A percentile compares a stretch with the other conserved stretches of the same genome.
Conservation (phyloP, 1,140 invertebrate species). For the Brachionus manjavacas region DNA sequence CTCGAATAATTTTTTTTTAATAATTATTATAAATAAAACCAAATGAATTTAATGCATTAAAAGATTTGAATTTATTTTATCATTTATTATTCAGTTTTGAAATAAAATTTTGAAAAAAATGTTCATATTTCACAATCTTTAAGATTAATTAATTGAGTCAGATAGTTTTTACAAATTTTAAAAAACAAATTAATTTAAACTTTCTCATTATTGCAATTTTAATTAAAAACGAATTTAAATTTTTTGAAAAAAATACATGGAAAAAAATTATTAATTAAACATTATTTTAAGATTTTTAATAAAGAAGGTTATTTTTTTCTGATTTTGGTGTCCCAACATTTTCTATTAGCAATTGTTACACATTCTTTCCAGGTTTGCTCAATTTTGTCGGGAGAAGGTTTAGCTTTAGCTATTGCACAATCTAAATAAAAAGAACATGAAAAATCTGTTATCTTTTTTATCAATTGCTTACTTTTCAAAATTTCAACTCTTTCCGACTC, state of each 20-base stretch:
- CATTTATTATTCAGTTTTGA: not conserved
- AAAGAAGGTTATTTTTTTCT: not conserved
- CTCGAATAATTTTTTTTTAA: not conserved
- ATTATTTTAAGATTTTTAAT: not conserved
- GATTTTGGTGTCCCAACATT: not conserved
- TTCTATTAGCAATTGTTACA: not conserved
- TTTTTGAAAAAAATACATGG: not conserved
- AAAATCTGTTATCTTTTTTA: not conserved
- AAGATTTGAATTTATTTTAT: not conserved
- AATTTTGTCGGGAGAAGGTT: not conserved
- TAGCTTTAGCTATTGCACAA: not conserved
- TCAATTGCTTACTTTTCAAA: slow-evolving; percentile 2
- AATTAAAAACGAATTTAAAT: not conserved
- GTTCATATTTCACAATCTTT: too few species aligned
- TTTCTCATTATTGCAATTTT: not conserved
- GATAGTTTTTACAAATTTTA: too few species aligned
- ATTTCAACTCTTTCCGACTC: not conserved
- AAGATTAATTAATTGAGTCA: too few species aligned
- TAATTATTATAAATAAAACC: not conserved
- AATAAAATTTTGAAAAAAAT: not conserved
- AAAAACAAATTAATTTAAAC: too few species aligned
- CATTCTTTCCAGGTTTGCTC: not conserved
- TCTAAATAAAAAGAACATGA: not conserved
- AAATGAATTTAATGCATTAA: not conserved
- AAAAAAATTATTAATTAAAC: not conserved